Conservation (phyloP, 2,888 invertebrate species). For the Scrobipalpa costella region DNA sequence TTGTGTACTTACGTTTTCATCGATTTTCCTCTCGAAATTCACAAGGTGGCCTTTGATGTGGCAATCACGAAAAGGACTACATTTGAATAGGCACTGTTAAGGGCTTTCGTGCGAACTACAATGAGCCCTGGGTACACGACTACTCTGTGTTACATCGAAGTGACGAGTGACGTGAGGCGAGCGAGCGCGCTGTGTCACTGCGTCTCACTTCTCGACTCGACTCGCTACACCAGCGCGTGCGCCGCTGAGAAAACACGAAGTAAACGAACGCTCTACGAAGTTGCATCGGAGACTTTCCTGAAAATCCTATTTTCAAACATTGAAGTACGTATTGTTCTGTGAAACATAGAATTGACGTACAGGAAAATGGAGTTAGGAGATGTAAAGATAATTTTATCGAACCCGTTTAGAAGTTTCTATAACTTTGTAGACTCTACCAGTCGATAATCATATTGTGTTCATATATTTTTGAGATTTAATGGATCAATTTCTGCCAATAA, state of each 20-base stretch:
- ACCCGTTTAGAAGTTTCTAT: no score
- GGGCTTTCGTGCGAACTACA: slow-evolving; percentile 79
- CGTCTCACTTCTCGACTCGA: background rate
- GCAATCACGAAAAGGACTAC: slow-evolving; percentile 73
- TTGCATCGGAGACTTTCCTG: background rate
- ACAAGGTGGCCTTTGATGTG: slow-evolving; percentile 60
- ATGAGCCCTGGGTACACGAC: slow-evolving; percentile 76
- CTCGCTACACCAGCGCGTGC: background rate
- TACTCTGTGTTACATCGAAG: slow-evolving; percentile 71
- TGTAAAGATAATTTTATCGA: no score
- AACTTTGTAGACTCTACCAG: no score
- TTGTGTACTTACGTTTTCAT: slow-evolving; percentile 72
- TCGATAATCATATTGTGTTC: no score
- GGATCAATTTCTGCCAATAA: no score
- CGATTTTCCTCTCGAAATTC: slow-evolving; percentile 72
- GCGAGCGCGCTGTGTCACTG: slow-evolving; percentile 20
- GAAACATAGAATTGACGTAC: no score
- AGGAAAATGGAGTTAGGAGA: no score
- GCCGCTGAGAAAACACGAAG: background rate
- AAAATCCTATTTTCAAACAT: no score
- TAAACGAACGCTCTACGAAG: background rate
- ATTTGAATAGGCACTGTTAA: slow-evolving; percentile 76
- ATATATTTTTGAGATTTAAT: no score
- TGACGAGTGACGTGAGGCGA: slow-evolving; percentile 54
- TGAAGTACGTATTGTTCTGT: no score